phyloP scores from a whole-genome alignment of 2,797 vertebrate species.

The Rhinophrynus dorsalis region DNA sequence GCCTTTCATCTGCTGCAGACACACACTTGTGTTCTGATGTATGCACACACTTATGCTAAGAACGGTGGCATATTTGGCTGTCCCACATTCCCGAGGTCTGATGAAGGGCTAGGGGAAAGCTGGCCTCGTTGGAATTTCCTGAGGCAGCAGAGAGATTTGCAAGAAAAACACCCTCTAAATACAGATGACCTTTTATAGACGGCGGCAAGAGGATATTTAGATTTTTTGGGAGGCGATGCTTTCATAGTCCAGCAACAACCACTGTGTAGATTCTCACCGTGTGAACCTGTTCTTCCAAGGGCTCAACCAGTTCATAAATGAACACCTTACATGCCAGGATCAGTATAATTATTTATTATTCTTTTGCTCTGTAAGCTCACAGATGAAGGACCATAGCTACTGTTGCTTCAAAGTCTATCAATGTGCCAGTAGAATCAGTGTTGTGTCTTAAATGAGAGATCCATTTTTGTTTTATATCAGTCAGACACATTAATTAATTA shows the following conservation, averaged over 20 bases:
- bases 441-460: too few relatives aligned
- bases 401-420: too few relatives aligned
- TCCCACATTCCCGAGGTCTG: conserved; percentile 20
- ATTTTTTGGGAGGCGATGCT: conserved; percentile 12
- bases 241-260: conserved; percentile 17
- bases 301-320: conserved; percentile 24
- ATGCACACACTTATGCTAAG: conserved; percentile 31
- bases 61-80: conserved; percentile 32
- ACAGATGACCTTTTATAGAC: conserved; percentile 48
- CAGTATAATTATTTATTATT: background rate
- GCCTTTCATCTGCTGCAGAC: too few relatives aligned
- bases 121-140: conserved; percentile 44
- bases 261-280: conserved; percentile 25
- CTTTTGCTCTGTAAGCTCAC: too few relatives aligned
- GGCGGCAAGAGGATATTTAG: conserved; percentile 32
- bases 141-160: conserved; percentile 30
- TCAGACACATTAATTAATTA: too few relatives aligned
- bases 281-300: conserved; percentile 46
- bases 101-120: conserved; percentile 23
- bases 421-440: too few relatives aligned
- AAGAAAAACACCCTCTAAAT: conserved; percentile 41
- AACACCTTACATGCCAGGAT: background rate
- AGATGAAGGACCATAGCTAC: too few relatives aligned
- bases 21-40: conserved; percentile 18
- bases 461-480: too few relatives aligned